These are phyloP conservation scores for Poeciliopsis presidionis DNA, from an alignment of 2,797 vertebrate species.

Conservation along the genomic window DNA sequence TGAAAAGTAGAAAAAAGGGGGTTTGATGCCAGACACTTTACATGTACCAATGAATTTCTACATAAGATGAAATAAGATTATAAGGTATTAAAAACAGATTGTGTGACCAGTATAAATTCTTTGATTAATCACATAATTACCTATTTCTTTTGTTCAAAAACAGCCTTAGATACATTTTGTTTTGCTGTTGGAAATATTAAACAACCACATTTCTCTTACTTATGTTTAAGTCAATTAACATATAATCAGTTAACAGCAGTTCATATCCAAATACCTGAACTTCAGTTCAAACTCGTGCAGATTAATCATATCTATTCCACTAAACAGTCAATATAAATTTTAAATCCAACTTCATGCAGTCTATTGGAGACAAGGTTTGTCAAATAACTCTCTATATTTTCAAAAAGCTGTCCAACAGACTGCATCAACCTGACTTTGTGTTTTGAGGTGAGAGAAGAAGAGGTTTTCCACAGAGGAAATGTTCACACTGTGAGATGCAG, in stretches of 20 bases:
- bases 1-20: no score
- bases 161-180: not conserved
- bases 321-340: no score
- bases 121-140: not conserved
- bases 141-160: not conserved
- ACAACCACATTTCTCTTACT: not conserved
- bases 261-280: not conserved
- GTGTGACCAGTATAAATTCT: not conserved
- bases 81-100: no score
- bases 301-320: not conserved
- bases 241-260: not conserved
- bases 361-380: not conserved
- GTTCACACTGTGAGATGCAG: constrained; percentile 13
- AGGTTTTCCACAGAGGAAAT: constrained; percentile 1
- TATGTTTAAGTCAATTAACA: not conserved
- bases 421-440: not conserved
- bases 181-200: not conserved
- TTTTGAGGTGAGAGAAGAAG: not conserved
- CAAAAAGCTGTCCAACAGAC: not conserved
- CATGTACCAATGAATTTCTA: no score
- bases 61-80: no score
- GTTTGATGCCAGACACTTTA: no score
- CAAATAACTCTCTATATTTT: not conserved
- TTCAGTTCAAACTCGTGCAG: not conserved
- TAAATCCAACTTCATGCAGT: not conserved